Evolutionary conservation across 2,888 invertebrate species (phyloP).

Genomic region (Mesorhabditis sp.): DNA sequence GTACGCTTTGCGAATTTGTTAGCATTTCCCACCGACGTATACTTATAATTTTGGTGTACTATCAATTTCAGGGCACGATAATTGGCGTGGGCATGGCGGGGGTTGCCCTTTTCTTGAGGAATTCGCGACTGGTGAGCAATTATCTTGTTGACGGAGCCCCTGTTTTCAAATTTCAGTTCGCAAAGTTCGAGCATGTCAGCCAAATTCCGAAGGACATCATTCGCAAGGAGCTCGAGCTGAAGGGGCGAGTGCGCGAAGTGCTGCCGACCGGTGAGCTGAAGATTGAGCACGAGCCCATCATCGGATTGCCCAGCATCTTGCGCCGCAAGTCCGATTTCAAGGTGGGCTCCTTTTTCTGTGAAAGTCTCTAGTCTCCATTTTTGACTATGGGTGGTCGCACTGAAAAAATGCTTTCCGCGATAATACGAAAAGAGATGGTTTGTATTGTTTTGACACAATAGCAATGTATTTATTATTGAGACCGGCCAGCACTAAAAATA

Average conservation of each 20-base stretch:
- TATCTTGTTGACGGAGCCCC: neutral
- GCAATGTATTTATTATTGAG: too few relatives aligned
- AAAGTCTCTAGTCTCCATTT: too few relatives aligned
- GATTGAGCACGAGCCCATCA: conserved; percentile 52
- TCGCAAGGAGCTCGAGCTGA: conserved; percentile 51
- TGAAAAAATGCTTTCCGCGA: too few relatives aligned
- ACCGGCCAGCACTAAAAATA: too few relatives aligned
- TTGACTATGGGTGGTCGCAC: too few relatives aligned
- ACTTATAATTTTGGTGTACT: neutral
- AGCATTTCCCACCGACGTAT: neutral
- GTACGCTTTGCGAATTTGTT: conserved; percentile 18
- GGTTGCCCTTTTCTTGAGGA: conserved; percentile 46
- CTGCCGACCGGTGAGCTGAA: conserved; percentile 44
- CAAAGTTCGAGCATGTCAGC: conserved; percentile 51
- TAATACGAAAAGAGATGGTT: too few relatives aligned
- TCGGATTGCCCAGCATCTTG: conserved; percentile 45
- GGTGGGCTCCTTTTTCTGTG: conserved; percentile 4
- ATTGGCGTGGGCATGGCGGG: conserved; percentile 51
- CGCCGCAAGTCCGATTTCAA: conserved; percentile 29
- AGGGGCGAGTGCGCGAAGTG: conserved; percentile 48
- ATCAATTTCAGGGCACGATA: conserved; percentile 49
- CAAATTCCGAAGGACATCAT: conserved; percentile 56
- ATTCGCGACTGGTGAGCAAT: conserved; percentile 47
- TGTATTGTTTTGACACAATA: too few relatives aligned
- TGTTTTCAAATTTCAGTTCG: conserved; percentile 40